Base-by-base conservation (phyloP, 1,140 invertebrate genomes). In the Macrotrachela quadricornifera region DNA sequence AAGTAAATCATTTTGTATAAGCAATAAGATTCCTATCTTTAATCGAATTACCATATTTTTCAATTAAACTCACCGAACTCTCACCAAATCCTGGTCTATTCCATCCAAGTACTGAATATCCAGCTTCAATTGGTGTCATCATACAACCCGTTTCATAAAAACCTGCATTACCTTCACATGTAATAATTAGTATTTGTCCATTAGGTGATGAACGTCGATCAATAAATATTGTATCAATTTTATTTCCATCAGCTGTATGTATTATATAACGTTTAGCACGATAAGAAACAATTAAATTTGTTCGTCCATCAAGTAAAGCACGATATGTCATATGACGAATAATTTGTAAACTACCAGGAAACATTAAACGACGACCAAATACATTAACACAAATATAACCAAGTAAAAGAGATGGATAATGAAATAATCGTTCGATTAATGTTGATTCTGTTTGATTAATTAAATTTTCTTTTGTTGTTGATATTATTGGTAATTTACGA, bases 51-150 rank as follows among this genome's bases (percentile, higher is more conserved):
- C n/a, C n/a, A n/a, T 30, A 30, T 2, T 4, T 30, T 30, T 30
- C 21, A 4, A 30, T 30, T 4, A 2, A 30, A 30, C 21, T 30
- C 21, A 30, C 21, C 21, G 85, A 82, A 63, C 87, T 92, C 3
- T 79, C 79, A 10, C 74, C 85, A 74, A 94, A 95, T 18, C 92
- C 91, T 15, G 92, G 92, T 75, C 94, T 88, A 72, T 97, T 97
- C 87, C 88, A 97, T 1, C 90, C 90, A 10, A 97, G 69, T 18
- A 88, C 81, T 0, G 90, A 95, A 68, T 86, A 95, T 9, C 83
- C 83, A 16, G 79, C 75, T 49, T 81, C 79, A 42, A 91, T 66
- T 0, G 88, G 85, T 2, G 85, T 88, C 0, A 71, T 70, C 73
- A 84, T 80, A 45, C 90, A 82, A 44, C 91, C 91, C 57, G 85